Evolutionary conservation across 2,888 invertebrate genomes (phyloP).

Genomic region (Diadegma fenestrale): DNA sequence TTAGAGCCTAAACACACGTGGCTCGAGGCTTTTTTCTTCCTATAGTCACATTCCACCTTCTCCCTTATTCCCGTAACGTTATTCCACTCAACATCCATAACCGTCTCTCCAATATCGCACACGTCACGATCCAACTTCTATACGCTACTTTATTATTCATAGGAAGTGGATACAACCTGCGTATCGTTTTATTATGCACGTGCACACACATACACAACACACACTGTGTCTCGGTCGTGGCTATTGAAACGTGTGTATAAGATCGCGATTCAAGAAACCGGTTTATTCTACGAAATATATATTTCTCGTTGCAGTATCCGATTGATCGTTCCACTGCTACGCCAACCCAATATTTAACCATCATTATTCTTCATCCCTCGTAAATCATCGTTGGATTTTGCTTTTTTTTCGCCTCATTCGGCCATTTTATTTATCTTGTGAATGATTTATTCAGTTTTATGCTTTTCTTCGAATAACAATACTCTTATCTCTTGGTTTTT

Average conservation of each 20-base stretch:
- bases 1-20: constrained; percentile 23
- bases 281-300: constrained; percentile 25
- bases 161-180: constrained; percentile 54
- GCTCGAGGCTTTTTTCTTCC: not conserved
- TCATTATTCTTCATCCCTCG: not conserved
- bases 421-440: not conserved
- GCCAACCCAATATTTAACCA: not conserved
- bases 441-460: not conserved
- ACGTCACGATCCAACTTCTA: constrained; percentile 57
- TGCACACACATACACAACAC: not conserved
- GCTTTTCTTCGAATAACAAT: not conserved
- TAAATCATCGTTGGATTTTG: not conserved
- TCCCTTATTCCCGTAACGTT: constrained; percentile 7
- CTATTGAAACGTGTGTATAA: not conserved
- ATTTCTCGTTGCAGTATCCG: constrained; percentile 1
- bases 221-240: not conserved
- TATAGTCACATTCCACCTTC: not conserved
- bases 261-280: constrained; percentile 36
- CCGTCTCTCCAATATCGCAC: constrained; percentile 46
- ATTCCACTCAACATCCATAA: constrained; percentile 9
- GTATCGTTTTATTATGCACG: constrained; percentile 40
- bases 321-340: constrained; percentile 9
- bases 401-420: not conserved
- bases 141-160: constrained; percentile 53
- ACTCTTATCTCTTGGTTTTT: not conserved